These are phyloP conservation scores for Pristionchus fissidentatus DNA, from an alignment of 2,888 invertebrate species.

Conservation along the genomic window DNA sequence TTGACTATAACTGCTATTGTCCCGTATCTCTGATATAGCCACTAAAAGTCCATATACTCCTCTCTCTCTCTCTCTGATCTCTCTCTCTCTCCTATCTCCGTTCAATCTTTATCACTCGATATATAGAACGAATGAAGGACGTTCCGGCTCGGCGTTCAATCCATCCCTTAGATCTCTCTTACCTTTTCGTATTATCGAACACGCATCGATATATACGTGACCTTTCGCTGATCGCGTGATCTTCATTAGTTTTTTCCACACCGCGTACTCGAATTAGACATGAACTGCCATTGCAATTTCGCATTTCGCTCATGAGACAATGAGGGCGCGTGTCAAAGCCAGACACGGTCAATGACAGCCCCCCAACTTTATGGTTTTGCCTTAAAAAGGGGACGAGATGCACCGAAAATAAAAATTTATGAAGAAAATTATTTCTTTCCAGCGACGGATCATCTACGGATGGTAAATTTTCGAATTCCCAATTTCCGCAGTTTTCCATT, in stretches of 20 bases:
- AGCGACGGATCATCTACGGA: neutral
- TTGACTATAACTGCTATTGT: too few species aligned
- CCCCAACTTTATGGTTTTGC: too few species aligned
- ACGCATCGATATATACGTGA: too few species aligned
- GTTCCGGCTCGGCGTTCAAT: conserved; percentile 34
- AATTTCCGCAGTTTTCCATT: neutral
- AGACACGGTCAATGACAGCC: too few species aligned
- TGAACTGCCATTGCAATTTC: too few species aligned
- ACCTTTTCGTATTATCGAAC: neutral
- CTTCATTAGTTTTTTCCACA: too few species aligned
- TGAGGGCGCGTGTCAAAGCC: neutral
- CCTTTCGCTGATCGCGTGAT: too few species aligned
- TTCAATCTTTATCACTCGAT: conserved; percentile 38
- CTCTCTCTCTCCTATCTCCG: conserved; percentile 26
- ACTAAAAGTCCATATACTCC: neutral
- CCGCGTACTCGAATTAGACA: too few species aligned
- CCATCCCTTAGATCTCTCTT: neutral
- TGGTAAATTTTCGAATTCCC: neutral
- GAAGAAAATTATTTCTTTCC: neutral
- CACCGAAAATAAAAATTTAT: neutral
- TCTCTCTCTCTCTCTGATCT: conserved; percentile 3
- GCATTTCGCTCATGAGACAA: too few species aligned
- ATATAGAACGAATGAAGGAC: conserved; percentile 30
- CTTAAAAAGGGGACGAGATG: too few species aligned
- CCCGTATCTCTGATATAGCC: too few species aligned